phyloP scores from a whole-genome alignment of 2,797 vertebrate genomes.

The Argyrosomus regius region DNA sequence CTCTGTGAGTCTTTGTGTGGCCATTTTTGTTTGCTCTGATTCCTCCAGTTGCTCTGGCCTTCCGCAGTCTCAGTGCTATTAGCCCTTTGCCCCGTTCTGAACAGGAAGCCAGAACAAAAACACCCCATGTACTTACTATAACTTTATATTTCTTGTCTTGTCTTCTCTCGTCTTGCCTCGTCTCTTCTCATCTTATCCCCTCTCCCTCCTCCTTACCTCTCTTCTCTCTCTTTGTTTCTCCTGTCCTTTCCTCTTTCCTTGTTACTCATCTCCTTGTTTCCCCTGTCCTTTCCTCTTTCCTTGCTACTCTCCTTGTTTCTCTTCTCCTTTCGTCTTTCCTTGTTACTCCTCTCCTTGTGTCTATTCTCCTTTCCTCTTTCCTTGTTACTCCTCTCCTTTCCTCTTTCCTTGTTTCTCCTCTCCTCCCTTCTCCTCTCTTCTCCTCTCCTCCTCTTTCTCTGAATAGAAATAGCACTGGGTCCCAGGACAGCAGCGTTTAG shows the following conservation, averaged over 20 bases:
- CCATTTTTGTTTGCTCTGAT: slow-evolving; percentile 72
- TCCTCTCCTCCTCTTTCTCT: slow-evolving; percentile 7
- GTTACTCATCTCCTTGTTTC: neutral
- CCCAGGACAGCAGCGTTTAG: slow-evolving; percentile 31
- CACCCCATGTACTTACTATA: slow-evolving; percentile 29
- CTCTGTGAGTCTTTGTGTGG: slow-evolving; percentile 34
- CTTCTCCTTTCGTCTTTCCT: neutral
- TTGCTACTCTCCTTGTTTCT: neutral
- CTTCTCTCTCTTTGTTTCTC: neutral
- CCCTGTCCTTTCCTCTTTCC: neutral
- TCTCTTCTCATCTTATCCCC: slow-evolving; percentile 1
- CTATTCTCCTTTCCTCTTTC: neutral
- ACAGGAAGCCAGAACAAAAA: slow-evolving; percentile 39
- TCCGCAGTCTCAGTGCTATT: slow-evolving; percentile 70
- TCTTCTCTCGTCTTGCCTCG: neutral
- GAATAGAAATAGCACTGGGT: slow-evolving; percentile 43
- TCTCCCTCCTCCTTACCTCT: neutral
- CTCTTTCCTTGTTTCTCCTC: slow-evolving; percentile 1
- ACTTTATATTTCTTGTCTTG: neutral
- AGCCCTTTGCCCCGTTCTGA: slow-evolving; percentile 69
- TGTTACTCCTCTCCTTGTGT: neutral
- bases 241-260: neutral
- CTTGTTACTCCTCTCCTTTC: neutral
- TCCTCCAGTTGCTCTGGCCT: slow-evolving; percentile 63
- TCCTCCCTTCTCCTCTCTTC: neutral